A percentile compares a stretch with the other conserved stretches of the same genome.
Conservation (phyloP, 2,113 vertebrate species). For the Nannospalax galili region DNA sequence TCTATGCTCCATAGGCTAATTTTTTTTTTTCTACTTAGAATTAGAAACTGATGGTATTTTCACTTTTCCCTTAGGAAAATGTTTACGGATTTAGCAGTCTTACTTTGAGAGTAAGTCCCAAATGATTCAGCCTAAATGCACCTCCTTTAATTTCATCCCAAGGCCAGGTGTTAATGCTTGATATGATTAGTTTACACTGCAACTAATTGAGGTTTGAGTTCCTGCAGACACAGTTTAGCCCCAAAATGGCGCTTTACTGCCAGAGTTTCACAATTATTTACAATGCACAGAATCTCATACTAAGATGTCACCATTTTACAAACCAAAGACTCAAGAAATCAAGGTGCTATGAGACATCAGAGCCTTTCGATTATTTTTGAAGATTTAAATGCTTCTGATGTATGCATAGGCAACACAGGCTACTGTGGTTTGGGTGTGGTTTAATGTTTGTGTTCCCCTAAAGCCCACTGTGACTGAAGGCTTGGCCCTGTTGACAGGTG, state of each 20-base stretch:
- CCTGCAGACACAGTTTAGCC: not conserved
- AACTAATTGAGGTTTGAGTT: conserved; percentile 67
- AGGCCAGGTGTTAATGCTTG: conserved; percentile 69
- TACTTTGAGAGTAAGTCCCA: conserved; percentile 64
- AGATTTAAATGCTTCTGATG: not conserved
- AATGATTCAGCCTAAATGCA: conserved; percentile 64
- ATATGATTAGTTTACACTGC: conserved; percentile 61
- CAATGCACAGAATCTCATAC: conserved; percentile 2
- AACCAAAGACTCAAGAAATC: conserved; percentile 34
- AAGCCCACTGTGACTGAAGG: not conserved
- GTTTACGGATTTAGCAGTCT: conserved; percentile 65
- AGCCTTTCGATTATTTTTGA: not conserved
- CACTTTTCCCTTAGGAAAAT: conserved; percentile 69
- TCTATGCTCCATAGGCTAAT: conserved; percentile 15
- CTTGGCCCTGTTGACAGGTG: not conserved
- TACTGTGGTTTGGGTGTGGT: not conserved
- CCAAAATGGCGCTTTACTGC: conserved; percentile 54
- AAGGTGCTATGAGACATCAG: not conserved
- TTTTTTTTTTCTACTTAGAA: conserved; percentile 44
- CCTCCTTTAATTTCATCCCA: conserved; percentile 77
- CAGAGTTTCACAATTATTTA: conserved; percentile 52
- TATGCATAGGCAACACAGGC: not conserved
- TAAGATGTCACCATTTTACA: conserved; percentile 35
- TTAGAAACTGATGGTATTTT: conserved; percentile 68
- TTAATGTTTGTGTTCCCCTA: not conserved